phyloP scores from a whole-genome alignment of 1,140 invertebrate species.

The Radopholus similis region DNA sequence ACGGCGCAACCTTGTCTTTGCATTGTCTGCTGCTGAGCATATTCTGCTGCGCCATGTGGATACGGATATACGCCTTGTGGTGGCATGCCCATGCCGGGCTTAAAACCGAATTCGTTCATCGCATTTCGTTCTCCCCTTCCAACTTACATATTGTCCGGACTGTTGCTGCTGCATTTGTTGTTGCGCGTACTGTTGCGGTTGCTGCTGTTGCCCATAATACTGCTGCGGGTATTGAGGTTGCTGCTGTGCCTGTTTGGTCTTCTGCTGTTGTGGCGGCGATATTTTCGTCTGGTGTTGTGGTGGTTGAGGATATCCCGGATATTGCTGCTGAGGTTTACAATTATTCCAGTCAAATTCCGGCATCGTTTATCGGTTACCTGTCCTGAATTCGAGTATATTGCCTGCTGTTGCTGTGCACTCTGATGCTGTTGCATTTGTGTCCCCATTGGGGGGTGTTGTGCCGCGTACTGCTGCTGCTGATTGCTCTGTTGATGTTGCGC shows the following conservation, averaged over 20 bases:
- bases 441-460: neutral
- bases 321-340: no score
- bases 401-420: slow-evolving; percentile 16
- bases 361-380: no score
- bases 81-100: neutral
- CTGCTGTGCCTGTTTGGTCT: slow-evolving; percentile 31
- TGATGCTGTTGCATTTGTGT: slow-evolving; percentile 1
- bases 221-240: neutral
- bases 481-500: slow-evolving; percentile 29
- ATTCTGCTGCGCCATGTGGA: neutral
- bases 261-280: slow-evolving; percentile 15
- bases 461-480: slow-evolving; percentile 20
- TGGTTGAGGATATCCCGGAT: no score
- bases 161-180: neutral
- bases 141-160: neutral
- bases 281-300: slow-evolving; percentile 1
- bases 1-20: slow-evolving; percentile 1
- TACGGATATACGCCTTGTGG: neutral
- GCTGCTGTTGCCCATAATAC: neutral
- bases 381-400: slow-evolving; percentile 20
- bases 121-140: no score
- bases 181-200: neutral
- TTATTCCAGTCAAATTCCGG: no score
- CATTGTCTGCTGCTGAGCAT: neutral
- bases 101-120: neutral